Evolutionary conservation across 1,140 invertebrate species (phyloP).

Genomic region (Danaus melanippus): DNA sequence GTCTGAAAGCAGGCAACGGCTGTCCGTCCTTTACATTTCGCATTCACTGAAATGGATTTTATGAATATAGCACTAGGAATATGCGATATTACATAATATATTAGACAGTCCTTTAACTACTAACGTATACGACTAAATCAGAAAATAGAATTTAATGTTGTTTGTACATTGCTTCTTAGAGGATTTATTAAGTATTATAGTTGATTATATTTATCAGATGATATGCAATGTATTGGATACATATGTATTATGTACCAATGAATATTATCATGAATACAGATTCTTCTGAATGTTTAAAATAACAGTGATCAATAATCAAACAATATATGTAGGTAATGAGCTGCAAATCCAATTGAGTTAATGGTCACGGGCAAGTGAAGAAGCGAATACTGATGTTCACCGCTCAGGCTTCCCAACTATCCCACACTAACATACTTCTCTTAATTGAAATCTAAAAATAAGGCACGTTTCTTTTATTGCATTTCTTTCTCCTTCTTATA

Average conservation of each 20-base stretch:
- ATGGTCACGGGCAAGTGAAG: conserved; percentile 14
- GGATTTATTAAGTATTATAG: too few species aligned
- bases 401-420: conserved; percentile 15
- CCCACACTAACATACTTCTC: conserved; percentile 23
- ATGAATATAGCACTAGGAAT: conserved; percentile 30
- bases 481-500: too few species aligned
- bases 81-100: too few species aligned
- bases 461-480: conserved; percentile 6
- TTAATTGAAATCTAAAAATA: conserved; percentile 36
- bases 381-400: conserved; percentile 24
- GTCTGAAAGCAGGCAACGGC: conserved; percentile 27
- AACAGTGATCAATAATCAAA: too few species aligned
- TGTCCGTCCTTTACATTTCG: conserved; percentile 47
- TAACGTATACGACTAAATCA: too few species aligned
- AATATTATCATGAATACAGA: neutral
- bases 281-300: too few species aligned
- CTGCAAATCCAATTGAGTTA: conserved; percentile 32
- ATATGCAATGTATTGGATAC: too few species aligned
- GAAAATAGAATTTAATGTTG: too few species aligned
- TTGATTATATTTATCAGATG: too few species aligned
- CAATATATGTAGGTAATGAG: conserved; percentile 19
- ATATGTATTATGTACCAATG: neutral
- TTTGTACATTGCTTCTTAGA: too few species aligned
- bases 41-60: conserved; percentile 48
- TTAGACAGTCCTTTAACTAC: too few species aligned